Conservation (phyloP, 2,113 vertebrate genomes). For the Forbesichthys agassizii region DNA sequence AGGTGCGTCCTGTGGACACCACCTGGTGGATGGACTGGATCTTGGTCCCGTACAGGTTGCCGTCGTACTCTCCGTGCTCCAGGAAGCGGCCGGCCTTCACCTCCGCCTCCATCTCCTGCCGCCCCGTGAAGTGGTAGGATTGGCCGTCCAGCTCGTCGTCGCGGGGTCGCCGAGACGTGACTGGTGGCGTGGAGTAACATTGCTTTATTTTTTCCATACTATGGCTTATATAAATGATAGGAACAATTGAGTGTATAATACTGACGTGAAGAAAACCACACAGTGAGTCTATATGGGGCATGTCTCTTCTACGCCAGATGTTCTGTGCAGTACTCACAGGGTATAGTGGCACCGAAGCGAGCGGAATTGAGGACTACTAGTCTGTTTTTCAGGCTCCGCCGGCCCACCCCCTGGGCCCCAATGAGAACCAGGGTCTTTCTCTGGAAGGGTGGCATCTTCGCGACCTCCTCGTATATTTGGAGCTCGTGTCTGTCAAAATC, state of each 20-base stretch:
- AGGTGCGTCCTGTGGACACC: conserved; percentile 88
- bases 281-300: too few species aligned
- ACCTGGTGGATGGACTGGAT: conserved; percentile 97
- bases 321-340: conserved; percentile 82
- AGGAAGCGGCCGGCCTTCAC: conserved; percentile 92
- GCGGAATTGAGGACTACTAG: conserved; percentile 90
- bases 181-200: conserved; percentile 57
- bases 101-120: conserved; percentile 92
- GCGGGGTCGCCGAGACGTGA: conserved; percentile 91
- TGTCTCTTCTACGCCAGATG: neutral
- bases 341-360: conserved; percentile 93
- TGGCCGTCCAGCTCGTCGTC: conserved; percentile 93
- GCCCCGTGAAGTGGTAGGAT: conserved; percentile 90
- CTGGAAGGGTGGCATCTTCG: conserved; percentile 96
- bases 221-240: neutral
- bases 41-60: conserved; percentile 97
- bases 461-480: conserved; percentile 97
- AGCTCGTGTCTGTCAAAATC: conserved; percentile 98
- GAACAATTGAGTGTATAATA: neutral
- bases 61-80: conserved; percentile 97
- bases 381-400: conserved; percentile 96
- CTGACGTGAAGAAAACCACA: too few species aligned
- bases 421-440: conserved; percentile 96
- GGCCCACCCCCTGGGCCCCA: conserved; percentile 95
- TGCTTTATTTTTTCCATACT: neutral